Conservation (phyloP, 2,797 vertebrate species). For the Anguilla anguilla region DNA sequence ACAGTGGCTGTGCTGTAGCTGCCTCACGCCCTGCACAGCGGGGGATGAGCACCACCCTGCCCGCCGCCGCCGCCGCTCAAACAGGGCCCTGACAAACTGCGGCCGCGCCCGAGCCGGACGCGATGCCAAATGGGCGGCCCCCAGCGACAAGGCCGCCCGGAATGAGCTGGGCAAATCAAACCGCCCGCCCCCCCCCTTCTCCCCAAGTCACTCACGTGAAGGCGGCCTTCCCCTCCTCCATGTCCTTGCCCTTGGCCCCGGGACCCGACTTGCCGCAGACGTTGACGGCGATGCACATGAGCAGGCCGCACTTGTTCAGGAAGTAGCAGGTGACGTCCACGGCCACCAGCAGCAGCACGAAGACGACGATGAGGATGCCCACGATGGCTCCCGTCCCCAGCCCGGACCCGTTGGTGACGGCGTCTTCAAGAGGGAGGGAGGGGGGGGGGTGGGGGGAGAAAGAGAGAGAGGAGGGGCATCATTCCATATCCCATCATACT, state of each 20-base stretch:
- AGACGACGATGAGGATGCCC: conserved; percentile 93
- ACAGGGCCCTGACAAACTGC: too few relatives aligned
- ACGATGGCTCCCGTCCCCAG: conserved; percentile 93
- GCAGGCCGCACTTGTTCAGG: conserved; percentile 96
- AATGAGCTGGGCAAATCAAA: not conserved
- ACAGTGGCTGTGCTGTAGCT: not conserved
- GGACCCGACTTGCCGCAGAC: conserved; percentile 92
- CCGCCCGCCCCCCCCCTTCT: not conserved
- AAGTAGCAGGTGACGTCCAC: conserved; percentile 98
- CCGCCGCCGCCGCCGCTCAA: not conserved
- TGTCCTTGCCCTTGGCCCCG: conserved; percentile 90
- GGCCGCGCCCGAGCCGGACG: not conserved
- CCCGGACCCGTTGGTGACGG: conserved; percentile 68
- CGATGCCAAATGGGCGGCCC: not conserved
- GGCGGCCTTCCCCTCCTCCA: conserved; percentile 95
- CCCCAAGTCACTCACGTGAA: conserved; percentile 84
- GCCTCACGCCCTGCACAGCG: not conserved
- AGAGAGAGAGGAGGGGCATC: conserved; percentile 24
- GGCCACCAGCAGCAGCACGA: conserved; percentile 86
- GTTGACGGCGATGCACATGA: conserved; percentile 98
- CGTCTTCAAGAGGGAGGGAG: conserved; percentile 64
- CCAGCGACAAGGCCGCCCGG: not conserved
- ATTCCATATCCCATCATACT: conserved; percentile 42
- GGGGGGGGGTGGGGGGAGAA: not conserved
- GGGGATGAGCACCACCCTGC: not conserved